Evolutionary conservation across 2,113 vertebrate species (phyloP).

Genomic region (Cyanoliseus patagonus): DNA sequence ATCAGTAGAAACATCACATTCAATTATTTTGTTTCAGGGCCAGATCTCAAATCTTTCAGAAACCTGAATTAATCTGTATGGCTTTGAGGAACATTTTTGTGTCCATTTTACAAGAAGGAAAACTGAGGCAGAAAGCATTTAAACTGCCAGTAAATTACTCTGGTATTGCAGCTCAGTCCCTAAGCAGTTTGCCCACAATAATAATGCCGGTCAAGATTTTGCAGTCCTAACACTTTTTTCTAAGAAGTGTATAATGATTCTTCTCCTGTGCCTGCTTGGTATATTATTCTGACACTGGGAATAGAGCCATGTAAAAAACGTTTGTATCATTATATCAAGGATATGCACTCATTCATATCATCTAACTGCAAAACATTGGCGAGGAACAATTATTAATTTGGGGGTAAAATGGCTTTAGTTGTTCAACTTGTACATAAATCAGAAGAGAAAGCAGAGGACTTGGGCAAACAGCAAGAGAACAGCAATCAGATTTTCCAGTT

Average conservation of each 20-base stretch:
- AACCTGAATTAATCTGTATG: background rate
- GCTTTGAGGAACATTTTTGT: background rate
- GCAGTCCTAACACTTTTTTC: slow-evolving; percentile 42
- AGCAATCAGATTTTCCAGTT: background rate
- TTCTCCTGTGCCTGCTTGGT: background rate
- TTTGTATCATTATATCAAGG: background rate
- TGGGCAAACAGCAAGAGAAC: background rate
- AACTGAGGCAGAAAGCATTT: slow-evolving; percentile 22
- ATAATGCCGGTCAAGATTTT: slow-evolving; percentile 48
- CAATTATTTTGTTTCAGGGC: background rate
- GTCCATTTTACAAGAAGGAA: background rate
- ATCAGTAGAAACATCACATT: background rate
- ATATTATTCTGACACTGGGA: slow-evolving; percentile 34
- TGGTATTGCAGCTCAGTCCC: background rate
- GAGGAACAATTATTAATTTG: background rate
- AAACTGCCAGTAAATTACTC: slow-evolving; percentile 54
- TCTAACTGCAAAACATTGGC: background rate
- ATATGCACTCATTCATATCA: background rate
- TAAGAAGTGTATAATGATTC: slow-evolving; percentile 32
- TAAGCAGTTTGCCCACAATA: slow-evolving; percentile 40
- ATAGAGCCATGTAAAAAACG: slow-evolving; percentile 3
- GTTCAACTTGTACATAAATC: background rate
- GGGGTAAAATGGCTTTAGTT: background rate
- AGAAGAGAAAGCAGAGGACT: background rate
- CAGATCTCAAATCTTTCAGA: background rate